Evolutionary conservation across 2,888 invertebrate genomes (phyloP), one percentile per base, ranked within the genome.

Genomic region (Drosophila melanocephala): DNA sequence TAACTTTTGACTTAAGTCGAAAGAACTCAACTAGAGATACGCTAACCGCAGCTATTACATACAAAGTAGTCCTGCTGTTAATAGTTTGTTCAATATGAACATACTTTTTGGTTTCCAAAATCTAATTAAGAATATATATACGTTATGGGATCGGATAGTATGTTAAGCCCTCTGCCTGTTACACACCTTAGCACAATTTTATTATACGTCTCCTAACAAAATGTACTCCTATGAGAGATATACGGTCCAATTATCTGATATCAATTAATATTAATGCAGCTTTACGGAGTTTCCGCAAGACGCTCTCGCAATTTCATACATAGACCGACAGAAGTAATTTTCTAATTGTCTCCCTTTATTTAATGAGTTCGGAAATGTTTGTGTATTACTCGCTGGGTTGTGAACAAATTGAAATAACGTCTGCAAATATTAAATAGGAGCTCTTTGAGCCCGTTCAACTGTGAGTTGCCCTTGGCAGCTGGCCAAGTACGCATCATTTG

Each of bases 381-480:
- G 14, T 47, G 22, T 4, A 47, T 4, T 22, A 14, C 7, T 47
- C 22, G 22, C 14, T 22, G 14, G 47, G 22, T 7, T 47, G 26
- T 26, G 47, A 16, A 16, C 26, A 47, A 47, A 47, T 47, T 26
- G 47, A 47, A 47, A 47, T 47, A 26, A 16, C 26, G 47, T 26
- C 47, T 26, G 47, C 47, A 47, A 47, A 26, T 47, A 47, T 47
- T 47, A 47, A 47, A 16, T 26, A 26, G 16, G 26, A 47, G 47
- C 47, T 26, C 32, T 32, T 33, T 69, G 51, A 57, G 52, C 39
- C 19, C 66, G 51, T 19, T 42, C 39, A 70, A 35, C 58, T 55
- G 58, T 42, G 44, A 55, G 50, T 28, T 42, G 60, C 69, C 55
- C 9, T 28, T 51, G 61, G 61, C 71, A 32, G 42, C 35, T 44